Evolutionary conservation across 2,888 invertebrate species (phyloP).

Genomic region (Leptothorax acervorum): DNA sequence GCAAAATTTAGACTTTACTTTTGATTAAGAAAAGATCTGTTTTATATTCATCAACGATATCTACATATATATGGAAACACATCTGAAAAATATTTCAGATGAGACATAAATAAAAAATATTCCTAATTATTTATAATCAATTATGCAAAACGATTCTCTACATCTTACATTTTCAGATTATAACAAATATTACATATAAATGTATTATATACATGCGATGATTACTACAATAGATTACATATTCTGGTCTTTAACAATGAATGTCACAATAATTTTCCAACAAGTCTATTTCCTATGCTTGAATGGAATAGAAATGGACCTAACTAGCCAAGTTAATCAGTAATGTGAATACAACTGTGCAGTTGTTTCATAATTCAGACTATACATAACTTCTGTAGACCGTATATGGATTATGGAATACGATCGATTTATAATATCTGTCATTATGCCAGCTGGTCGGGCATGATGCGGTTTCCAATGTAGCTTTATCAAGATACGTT

Average conservation of each 20-base stretch:
- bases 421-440: slow-evolving; percentile 41
- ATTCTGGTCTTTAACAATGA: slow-evolving; percentile 18
- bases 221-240: background rate
- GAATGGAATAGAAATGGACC: background rate
- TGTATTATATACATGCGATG: background rate
- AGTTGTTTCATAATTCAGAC: slow-evolving; percentile 38
- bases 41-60: background rate
- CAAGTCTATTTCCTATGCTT: slow-evolving; percentile 31
- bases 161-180: background rate
- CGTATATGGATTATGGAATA: background rate
- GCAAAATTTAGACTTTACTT: background rate
- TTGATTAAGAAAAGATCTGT: background rate
- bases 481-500: background rate
- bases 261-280: slow-evolving; percentile 22
- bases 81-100: background rate
- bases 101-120: background rate
- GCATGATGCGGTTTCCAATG: slow-evolving; percentile 4
- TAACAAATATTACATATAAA: background rate
- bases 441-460: slow-evolving; percentile 26
- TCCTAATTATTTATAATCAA: background rate
- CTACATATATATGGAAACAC: background rate
- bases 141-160: background rate
- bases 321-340: slow-evolving; percentile 38
- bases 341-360: slow-evolving; percentile 10
- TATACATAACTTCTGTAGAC: slow-evolving; percentile 33